Base-by-base conservation (phyloP, 2,113 vertebrate genomes). In the Stercorarius parasiticus region DNA sequence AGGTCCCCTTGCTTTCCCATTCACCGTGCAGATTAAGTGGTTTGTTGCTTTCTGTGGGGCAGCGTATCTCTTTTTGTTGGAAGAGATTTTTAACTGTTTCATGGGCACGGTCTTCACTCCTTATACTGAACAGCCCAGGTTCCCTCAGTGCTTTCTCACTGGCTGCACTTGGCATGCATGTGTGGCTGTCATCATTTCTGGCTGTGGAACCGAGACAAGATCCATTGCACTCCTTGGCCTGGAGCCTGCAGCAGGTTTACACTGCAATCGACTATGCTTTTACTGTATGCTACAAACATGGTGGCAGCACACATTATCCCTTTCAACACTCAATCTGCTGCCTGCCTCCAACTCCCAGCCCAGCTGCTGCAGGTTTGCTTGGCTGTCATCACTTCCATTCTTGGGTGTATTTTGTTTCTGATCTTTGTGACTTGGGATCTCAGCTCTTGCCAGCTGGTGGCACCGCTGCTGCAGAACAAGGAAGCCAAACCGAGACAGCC, bases 291-390 rank as follows among this genome's bases (percentile, higher is more conserved):
- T 36, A 29, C 34, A 49, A 62, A 42, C n/a, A 34, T 2, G 7
- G 26, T 10, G 42, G 66, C 45, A 38, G 49, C 9, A 18, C 6
- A 47, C 15, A 2, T 67, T 67, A 47, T 18, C 56, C 29, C 69
- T 96, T 92, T 95, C 92, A 92, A 27, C 88, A 81, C 72, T 67
- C 70, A 58, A 2, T 64, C 79, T 81, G 38, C 59, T 67, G 85
- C 42, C 50, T 87, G 58, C 21, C 66, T 72, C 34, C 40, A 56
- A 1, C 70, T 86, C 55, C 36, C 32, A 38, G 53, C 27, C 45
- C 92, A 81, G 85, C 76, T 88, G 86, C 55, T 64, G 72, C 76
- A 90, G 59, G 55, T 92, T 90, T 86, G 18, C 55, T 74, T 43
- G 55, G 64, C 52, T 92, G 86, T 92, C 80, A 88, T 36, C 88